Conservation (phyloP, 2,113 vertebrate species). For the Nematolebias whitei region DNA sequence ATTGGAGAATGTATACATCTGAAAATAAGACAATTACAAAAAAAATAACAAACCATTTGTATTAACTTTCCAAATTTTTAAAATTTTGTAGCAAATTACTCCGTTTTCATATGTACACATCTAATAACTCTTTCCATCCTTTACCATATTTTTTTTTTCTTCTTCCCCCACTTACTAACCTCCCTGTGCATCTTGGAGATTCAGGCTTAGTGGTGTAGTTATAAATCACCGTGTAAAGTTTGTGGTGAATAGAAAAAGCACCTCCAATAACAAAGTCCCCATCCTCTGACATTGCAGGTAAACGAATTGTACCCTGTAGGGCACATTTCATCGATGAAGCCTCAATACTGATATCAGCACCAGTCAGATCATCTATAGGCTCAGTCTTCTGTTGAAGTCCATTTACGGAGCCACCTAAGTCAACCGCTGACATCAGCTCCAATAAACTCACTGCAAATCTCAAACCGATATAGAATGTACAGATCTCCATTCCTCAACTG, state of each 20-base stretch:
- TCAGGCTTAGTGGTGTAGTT: slow-evolving; percentile 65
- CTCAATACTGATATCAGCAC: not conserved
- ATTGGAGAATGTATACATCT: not conserved
- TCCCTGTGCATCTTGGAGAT: slow-evolving; percentile 62
- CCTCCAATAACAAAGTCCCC: slow-evolving; percentile 64
- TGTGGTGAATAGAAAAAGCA: slow-evolving; percentile 1
- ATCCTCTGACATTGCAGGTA: slow-evolving; percentile 58
- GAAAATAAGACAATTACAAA: not conserved
- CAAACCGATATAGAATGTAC: slow-evolving; percentile 7
- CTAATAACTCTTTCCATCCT: not conserved
- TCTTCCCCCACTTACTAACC: slow-evolving; percentile 63
- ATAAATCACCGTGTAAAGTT: slow-evolving; percentile 37
- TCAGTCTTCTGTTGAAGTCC: slow-evolving; percentile 4
- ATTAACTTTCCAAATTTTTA: not conserved
- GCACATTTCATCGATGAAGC: slow-evolving; percentile 48
- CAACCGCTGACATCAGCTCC: slow-evolving; percentile 14
- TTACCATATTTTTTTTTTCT: too few species aligned
- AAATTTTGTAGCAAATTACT: not conserved
- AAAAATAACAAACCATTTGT: not conserved
- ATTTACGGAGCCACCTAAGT: not conserved
- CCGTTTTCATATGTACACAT: not conserved
- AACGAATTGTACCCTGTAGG: slow-evolving; percentile 42
- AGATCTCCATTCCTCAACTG: slow-evolving; percentile 8
- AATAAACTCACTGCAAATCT: slow-evolving; percentile 17
- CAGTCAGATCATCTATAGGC: not conserved